Percentiles rank a stretch among this genome's conserved stretches.
Conservation (phyloP, 1,140 invertebrate species). For the Belonocnema kinseyi region DNA sequence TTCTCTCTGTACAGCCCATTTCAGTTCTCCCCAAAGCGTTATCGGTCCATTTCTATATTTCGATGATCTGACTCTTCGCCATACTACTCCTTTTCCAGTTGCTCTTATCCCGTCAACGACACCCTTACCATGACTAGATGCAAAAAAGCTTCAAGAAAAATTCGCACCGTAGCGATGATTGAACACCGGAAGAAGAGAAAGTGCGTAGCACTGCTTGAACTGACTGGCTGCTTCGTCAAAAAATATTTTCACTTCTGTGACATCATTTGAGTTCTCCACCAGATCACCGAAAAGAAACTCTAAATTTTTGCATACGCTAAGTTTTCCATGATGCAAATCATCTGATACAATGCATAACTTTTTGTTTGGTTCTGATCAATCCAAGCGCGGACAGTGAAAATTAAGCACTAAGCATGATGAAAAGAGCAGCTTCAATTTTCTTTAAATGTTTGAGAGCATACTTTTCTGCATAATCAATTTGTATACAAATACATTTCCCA, state of each 20-base stretch:
- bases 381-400: not conserved
- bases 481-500: no score
- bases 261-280: not conserved
- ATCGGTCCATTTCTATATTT: no score
- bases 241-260: conserved; percentile 1
- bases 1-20: no score
- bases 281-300: not conserved
- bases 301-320: not conserved
- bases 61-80: not conserved
- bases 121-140: not conserved
- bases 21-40: no score
- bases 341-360: conserved; percentile 10
- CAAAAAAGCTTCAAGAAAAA: not conserved
- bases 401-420: no score
- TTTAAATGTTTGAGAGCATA: no score
- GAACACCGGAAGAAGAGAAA: not conserved
- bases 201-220: not conserved
- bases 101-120: not conserved
- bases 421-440: no score
- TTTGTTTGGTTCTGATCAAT: not conserved
- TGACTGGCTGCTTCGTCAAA: not conserved
- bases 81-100: not conserved
- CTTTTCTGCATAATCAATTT: not conserved
- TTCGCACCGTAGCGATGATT: not conserved
- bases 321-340: not conserved